Evolutionary conservation across 1,140 invertebrate species (phyloP).

Genomic region (Drosophila pectinifera): DNA sequence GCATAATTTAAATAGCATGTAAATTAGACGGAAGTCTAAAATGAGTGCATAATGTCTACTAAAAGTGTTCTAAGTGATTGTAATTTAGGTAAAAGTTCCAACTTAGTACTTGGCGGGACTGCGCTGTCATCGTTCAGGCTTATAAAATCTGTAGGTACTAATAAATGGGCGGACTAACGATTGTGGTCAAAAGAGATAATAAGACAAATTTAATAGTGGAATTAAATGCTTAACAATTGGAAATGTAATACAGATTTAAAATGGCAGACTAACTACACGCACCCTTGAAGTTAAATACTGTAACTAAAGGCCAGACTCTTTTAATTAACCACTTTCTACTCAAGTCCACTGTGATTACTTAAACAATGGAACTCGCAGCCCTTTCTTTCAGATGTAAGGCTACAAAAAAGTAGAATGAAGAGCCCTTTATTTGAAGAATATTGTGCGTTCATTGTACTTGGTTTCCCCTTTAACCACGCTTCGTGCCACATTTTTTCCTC

Average conservation of each 20-base stretch:
- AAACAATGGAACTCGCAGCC: not conserved
- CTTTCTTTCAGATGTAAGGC: not conserved
- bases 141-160: not conserved
- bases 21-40: conserved; percentile 84
- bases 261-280: not conserved
- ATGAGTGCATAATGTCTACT: conserved; percentile 82
- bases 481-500: conserved; percentile 1
- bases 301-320: conserved; percentile 1
- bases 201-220: too few relatives aligned
- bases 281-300: not conserved
- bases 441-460: conserved; percentile 12
- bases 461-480: conserved; percentile 5
- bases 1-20: conserved; percentile 84
- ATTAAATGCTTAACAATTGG: too few relatives aligned
- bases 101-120: not conserved
- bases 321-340: not conserved
- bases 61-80: conserved; percentile 82
- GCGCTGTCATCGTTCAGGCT: not conserved
- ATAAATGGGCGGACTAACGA: too few relatives aligned
- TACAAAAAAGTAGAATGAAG: not conserved
- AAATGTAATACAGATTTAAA: not conserved
- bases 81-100: conserved; percentile 75
- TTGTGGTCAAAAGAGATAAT: not conserved
- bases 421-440: conserved; percentile 8
- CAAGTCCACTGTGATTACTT: not conserved